Conservation (phyloP, 2,888 invertebrate species). For the Epicampocera succincta region DNA sequence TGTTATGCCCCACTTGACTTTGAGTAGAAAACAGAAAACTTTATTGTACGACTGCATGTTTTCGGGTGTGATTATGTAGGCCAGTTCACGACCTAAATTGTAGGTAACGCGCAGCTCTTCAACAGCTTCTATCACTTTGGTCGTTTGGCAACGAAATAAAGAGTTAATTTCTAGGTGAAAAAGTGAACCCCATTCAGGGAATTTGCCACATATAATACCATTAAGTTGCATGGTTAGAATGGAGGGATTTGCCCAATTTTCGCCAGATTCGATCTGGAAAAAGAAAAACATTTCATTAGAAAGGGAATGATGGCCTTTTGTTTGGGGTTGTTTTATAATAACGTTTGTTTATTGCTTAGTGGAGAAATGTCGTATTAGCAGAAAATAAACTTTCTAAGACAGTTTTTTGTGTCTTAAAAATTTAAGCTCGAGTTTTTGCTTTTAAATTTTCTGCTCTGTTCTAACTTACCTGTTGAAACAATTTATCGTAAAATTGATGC, state of each 20-base stretch:
- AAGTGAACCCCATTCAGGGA: constrained; percentile 77
- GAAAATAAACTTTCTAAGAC: too few species aligned
- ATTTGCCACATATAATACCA: constrained; percentile 82
- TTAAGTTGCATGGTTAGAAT: constrained; percentile 82
- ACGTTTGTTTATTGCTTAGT: too few species aligned
- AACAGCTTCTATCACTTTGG: constrained; percentile 77
- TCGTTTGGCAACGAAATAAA: constrained; percentile 71
- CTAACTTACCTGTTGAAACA: constrained; percentile 81
- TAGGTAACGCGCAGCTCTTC: constrained; percentile 77
- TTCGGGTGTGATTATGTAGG: constrained; percentile 75
- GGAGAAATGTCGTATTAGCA: too few species aligned
- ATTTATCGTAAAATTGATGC: constrained; percentile 82
- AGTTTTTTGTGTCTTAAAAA: too few species aligned
- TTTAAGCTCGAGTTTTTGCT: too few species aligned
- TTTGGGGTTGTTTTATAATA: too few species aligned
- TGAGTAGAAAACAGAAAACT: constrained; percentile 83
- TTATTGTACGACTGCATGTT: constrained; percentile 78
- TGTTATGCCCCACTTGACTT: constrained; percentile 83
- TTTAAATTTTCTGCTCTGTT: not conserved
- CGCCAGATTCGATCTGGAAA: constrained; percentile 81
- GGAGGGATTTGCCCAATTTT: constrained; percentile 82
- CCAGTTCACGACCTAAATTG: constrained; percentile 74
- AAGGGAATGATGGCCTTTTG: too few species aligned
- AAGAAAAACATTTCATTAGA: not conserved
- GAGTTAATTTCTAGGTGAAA: constrained; percentile 76